Conservation (phyloP, 2,797 vertebrate genomes). For the Choloepus didactylus region DNA sequence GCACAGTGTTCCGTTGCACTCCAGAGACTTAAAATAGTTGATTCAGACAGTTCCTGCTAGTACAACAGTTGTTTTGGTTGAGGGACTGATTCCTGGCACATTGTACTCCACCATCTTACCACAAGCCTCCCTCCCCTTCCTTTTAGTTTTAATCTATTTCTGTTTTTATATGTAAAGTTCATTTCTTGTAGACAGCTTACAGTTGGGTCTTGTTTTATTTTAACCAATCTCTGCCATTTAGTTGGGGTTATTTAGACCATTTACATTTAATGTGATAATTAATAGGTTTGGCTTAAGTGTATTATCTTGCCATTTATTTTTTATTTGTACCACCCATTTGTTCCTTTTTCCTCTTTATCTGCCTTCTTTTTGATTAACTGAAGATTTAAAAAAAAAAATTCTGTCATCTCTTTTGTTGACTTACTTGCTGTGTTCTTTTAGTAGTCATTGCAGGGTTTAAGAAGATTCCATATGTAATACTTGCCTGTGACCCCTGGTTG, state of each 20-base stretch:
- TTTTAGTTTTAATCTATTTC: neutral
- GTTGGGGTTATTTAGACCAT: neutral
- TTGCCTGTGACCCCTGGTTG: neutral
- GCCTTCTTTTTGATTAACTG: neutral
- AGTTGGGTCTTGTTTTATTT: slow-evolving; percentile 16
- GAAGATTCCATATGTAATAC: fast-evolving
- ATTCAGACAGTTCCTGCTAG: no score
- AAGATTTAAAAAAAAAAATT: neutral
- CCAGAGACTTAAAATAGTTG: no score
- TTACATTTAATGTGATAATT: neutral
- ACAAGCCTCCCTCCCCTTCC: no score
- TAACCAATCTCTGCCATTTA: neutral
- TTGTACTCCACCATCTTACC: no score
- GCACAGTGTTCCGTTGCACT: no score
- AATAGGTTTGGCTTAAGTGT: neutral
- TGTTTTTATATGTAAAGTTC: neutral
- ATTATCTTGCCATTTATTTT: neutral
- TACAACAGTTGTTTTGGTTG: no score
- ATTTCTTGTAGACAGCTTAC: neutral
- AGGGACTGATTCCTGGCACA: no score
- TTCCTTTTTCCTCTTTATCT: no score
- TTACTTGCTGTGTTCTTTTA: neutral
- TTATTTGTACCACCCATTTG: neutral
- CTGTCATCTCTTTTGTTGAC: neutral
- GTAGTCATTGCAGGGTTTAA: neutral